Evolutionary conservation across 2,888 invertebrate species (phyloP), one percentile per base, ranked within the genome.

Genomic region (Globia sparganii): DNA sequence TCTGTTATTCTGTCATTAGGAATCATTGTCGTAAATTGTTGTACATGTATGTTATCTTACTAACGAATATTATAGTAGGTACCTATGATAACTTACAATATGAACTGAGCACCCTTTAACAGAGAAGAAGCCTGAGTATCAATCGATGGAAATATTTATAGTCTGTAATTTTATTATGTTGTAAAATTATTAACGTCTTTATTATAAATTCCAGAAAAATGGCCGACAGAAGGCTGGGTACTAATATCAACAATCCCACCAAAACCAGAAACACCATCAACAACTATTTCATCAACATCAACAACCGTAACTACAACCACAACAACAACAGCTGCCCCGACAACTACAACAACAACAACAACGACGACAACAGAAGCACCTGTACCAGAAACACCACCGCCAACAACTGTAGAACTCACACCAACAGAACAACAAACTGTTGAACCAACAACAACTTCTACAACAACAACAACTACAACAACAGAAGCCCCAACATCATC

Each of bases 221-320:
- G 97, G 97, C 97, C 97, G 11, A 97, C 97, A 15, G 97, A 97
- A 86, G 97, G 97, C 18, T 98, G 98, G 98, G 97, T 98, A 18
- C 93, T 97, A 71, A 92, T 97, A 81, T 94, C 95, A 80, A 94
- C 94, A 15, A 91, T 95, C 49, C 91, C 94, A 80, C 94, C 94
- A 69, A 95, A 93, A 90, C 92, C 92, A 70, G 96, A 95, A 91
- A 87, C 92, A 0, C 83, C 92, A 73, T 31, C 83, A 62, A 77
- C 83, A 64, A 83, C 89, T 8, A 78, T 91, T 61, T 74, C 91
- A 31, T 78, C 90, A 66, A 84, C 83, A 56, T 83, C 85, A 4
- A 85, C 83, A 40, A 94, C 97, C 61, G 96, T 69, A 4, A 80
- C 84, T 25, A 11, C 56, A 0, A 72, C 82, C 11, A 68, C 81